phyloP scores from a whole-genome alignment of 2,888 invertebrate species.

The Mimachlamys varia region DNA sequence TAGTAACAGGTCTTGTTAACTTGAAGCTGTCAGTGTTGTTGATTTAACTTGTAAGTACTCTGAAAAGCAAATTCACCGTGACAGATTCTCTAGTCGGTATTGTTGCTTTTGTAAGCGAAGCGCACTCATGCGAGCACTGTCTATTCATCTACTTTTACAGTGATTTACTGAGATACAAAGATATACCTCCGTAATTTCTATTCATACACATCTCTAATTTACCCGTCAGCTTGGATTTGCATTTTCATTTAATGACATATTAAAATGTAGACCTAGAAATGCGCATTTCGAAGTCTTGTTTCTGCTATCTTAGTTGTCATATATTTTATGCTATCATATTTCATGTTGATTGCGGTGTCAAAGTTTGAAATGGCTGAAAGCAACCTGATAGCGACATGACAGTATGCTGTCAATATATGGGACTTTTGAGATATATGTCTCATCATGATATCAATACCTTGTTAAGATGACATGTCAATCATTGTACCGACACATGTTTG shows the following conservation, averaged over 20 bases:
- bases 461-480: constrained; percentile 9
- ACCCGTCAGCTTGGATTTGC: not conserved
- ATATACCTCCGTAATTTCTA: not conserved
- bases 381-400: no score
- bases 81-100: not conserved
- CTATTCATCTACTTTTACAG: not conserved
- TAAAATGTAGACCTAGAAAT: not conserved
- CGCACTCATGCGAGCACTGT: not conserved
- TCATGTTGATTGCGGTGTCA: not conserved
- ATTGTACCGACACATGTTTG: not conserved
- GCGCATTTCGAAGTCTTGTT: not conserved
- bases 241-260: not conserved
- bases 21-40: not conserved
- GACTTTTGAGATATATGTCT: not conserved
- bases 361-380: not conserved
- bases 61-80: not conserved
- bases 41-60: not conserved
- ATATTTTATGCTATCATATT: not conserved
- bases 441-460: not conserved
- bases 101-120: not conserved
- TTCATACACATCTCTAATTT: not conserved
- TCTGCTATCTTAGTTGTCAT: not conserved
- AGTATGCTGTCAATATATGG: not conserved
- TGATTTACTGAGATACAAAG: not conserved
- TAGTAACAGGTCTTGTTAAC: not conserved